A percentile compares a stretch with the other conserved stretches of the same genome.
Evolutionary conservation across 1,140 invertebrate species (phyloP).

Genomic region (Conus betulinus): DNA sequence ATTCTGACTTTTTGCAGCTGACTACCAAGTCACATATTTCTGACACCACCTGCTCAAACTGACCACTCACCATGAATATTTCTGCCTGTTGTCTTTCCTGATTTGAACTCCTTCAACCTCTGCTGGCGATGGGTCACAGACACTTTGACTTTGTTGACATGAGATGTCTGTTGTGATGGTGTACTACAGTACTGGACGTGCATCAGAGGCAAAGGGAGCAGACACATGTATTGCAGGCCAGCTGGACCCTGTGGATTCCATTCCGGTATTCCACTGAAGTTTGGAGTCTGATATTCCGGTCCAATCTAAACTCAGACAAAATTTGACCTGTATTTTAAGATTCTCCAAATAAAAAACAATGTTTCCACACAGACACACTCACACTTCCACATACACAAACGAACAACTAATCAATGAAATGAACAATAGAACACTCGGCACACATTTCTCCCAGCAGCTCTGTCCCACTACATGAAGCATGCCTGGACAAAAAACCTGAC

Average conservation of each 20-base stretch:
- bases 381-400: not conserved
- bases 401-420: too few relatives aligned
- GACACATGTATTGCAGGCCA: conserved; percentile 59
- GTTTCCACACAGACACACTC: not conserved
- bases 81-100: conserved; percentile 53
- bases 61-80: conserved; percentile 54
- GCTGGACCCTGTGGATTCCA: conserved; percentile 60
- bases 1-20: not conserved
- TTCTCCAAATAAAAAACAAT: not conserved
- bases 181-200: conserved; percentile 32
- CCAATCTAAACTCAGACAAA: not conserved
- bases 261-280: conserved; percentile 51
- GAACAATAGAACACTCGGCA: too few relatives aligned
- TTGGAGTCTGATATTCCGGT: conserved; percentile 42
- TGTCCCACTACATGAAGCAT: too few relatives aligned
- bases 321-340: too few relatives aligned
- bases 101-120: conserved; percentile 56
- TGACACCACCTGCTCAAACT: too few relatives aligned
- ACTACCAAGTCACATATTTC: not conserved
- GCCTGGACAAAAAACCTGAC: too few relatives aligned
- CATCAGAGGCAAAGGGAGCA: conserved; percentile 56
- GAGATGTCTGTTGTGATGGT: conserved; percentile 42
- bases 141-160: conserved; percentile 51
- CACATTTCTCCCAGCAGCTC: too few relatives aligned
- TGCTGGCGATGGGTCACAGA: conserved; percentile 55